Evolutionary conservation across 2,888 invertebrate genomes (phyloP).

Genomic region (Phorcus lineatus): DNA sequence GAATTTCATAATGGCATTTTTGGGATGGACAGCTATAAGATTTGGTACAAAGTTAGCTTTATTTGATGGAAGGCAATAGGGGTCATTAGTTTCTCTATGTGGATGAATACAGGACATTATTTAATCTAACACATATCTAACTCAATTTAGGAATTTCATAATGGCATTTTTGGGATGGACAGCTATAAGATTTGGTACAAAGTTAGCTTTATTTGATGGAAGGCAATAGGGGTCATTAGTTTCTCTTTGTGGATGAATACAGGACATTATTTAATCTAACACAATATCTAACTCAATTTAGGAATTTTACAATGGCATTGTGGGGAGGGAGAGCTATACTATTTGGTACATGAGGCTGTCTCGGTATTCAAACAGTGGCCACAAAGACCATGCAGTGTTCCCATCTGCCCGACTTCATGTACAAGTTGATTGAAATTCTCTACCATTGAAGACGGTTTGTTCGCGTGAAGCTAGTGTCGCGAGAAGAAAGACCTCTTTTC

Average conservation of each 20-base stretch:
- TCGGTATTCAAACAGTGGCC: neutral
- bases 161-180: neutral
- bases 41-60: no score
- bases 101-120: neutral
- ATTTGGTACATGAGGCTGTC: neutral
- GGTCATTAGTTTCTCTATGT: neutral
- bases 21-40: no score
- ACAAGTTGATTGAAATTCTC: constrained; percentile 14
- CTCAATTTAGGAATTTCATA: constrained; percentile 18
- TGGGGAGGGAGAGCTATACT: neutral
- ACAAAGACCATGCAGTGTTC: constrained; percentile 4
- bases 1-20: no score
- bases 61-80: neutral
- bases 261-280: constrained; percentile 6
- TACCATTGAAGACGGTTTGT: constrained; percentile 19
- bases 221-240: neutral
- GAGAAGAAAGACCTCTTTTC: constrained; percentile 3
- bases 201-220: neutral
- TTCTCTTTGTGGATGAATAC: neutral
- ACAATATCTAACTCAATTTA: constrained; percentile 20
- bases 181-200: neutral
- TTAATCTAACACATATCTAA: constrained; percentile 18
- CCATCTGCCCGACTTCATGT: constrained; percentile 12
- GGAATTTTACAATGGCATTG: constrained; percentile 2
- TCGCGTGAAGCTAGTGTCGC: neutral